Conservation (phyloP, 2,113 vertebrate genomes). For the Leptobrachium leishanense region DNA sequence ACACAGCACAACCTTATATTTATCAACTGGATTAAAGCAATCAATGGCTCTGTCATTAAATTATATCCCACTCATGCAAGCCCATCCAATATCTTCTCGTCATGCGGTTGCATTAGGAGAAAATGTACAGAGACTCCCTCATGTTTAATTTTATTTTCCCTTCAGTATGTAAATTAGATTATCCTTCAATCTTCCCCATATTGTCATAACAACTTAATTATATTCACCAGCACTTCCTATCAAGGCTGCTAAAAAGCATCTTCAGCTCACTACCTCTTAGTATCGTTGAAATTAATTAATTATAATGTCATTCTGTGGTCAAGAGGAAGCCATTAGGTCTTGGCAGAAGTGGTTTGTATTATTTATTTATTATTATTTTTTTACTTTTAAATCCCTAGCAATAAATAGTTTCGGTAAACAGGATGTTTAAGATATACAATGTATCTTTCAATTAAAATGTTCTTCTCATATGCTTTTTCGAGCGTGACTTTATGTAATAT, state of each 20-base stretch:
- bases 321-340: conserved; percentile 16
- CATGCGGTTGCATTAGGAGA: not conserved
- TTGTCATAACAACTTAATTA: not conserved
- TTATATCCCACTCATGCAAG: conserved; percentile 7
- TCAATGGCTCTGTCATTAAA: conserved; percentile 22
- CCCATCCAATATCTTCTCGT: not conserved
- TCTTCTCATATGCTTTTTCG: not conserved
- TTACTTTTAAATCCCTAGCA: not conserved
- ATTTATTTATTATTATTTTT: too few species aligned
- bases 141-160: not conserved
- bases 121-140: not conserved
- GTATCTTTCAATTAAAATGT: not conserved
- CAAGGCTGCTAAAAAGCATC: not conserved
- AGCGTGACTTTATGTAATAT: not conserved
- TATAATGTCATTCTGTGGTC: conserved; percentile 8
- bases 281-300: conserved; percentile 9
- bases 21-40: conserved; percentile 19
- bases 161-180: not conserved
- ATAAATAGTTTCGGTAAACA: conserved; percentile 12
- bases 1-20: not conserved
- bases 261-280: not conserved
- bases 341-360: not conserved
- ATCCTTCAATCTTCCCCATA: not conserved
- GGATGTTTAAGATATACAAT: not conserved
- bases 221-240: conserved; percentile 9